phyloP scores from a whole-genome alignment of 2,888 invertebrate genomes.

The Craniophora ligustri region DNA sequence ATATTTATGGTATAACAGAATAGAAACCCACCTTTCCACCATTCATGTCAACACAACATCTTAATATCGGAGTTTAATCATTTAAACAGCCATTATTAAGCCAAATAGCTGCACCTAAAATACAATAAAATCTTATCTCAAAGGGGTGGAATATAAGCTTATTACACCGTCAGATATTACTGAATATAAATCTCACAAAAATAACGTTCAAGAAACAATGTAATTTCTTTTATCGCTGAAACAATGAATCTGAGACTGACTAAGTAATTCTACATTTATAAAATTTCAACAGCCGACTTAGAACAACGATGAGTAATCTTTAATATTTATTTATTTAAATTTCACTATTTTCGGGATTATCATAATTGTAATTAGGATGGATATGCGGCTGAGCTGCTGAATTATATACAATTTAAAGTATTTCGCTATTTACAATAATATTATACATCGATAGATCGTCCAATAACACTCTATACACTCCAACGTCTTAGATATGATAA shows the following conservation, averaged over 20 bases:
- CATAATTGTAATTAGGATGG: constrained; percentile 79
- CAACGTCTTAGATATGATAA: constrained; percentile 62
- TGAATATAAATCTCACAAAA: constrained; percentile 37
- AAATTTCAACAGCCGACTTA: constrained; percentile 56
- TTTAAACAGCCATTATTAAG: constrained; percentile 25
- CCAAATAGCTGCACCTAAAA: constrained; percentile 35
- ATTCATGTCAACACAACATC: constrained; percentile 18
- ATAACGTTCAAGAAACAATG: constrained; percentile 19
- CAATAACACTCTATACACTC: constrained; percentile 53
- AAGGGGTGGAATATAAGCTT: constrained; percentile 17
- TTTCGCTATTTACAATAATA: constrained; percentile 74
- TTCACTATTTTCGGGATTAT: constrained; percentile 66
- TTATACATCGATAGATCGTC: constrained; percentile 67
- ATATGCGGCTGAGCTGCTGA: constrained; percentile 82
- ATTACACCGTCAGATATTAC: constrained; percentile 26
- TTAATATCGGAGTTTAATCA: constrained; percentile 31
- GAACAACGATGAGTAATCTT: constrained; percentile 49
- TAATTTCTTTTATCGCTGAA: constrained; percentile 29
- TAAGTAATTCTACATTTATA: constrained; percentile 16
- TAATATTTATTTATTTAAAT: constrained; percentile 56
- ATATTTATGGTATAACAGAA: constrained; percentile 9
- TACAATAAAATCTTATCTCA: constrained; percentile 28
- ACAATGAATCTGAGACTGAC: constrained; percentile 22
- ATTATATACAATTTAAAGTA: constrained; percentile 69
- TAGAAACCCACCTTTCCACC: constrained; percentile 38